phyloP scores from a whole-genome alignment of 2,888 invertebrate species.

The Labia minor region DNA sequence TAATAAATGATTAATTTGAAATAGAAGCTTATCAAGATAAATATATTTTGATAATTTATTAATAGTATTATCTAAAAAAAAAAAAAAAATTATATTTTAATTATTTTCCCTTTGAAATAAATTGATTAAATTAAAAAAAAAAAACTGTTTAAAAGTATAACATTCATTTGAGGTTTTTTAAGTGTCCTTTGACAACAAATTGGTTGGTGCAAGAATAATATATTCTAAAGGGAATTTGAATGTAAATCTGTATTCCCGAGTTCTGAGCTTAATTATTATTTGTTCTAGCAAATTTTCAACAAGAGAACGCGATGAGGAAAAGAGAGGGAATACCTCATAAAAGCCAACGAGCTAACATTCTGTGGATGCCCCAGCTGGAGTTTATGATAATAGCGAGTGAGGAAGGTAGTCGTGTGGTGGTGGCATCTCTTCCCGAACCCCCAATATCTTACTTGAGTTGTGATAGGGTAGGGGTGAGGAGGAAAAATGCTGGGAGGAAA shows the following conservation, averaged over 20 bases:
- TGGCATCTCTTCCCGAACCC: neutral
- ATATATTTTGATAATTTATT: too few relatives aligned
- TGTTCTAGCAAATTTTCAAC: constrained; percentile 13
- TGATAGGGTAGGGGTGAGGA: neutral
- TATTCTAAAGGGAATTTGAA: neutral
- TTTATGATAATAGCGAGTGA: neutral
- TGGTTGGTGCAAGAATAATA: neutral
- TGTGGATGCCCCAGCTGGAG: constrained; percentile 13
- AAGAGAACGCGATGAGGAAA: neutral
- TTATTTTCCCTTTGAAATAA: too few relatives aligned
- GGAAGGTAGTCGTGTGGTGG: neutral
- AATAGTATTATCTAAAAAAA: too few relatives aligned
- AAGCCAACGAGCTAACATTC: neutral
- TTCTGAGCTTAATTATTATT: neutral
- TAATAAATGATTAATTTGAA: too few relatives aligned
- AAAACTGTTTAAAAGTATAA: neutral
- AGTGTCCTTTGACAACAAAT: neutral
- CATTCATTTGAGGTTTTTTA: neutral
- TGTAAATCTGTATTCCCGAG: neutral
- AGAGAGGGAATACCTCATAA: neutral
- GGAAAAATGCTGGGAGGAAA: neutral
- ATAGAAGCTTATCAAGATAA: too few relatives aligned
- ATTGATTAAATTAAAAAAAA: too few relatives aligned
- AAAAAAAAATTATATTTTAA: too few relatives aligned
- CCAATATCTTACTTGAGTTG: neutral